Evolutionary conservation across 2,888 invertebrate species (phyloP).

Genomic region (Lamellibrachia columna): DNA sequence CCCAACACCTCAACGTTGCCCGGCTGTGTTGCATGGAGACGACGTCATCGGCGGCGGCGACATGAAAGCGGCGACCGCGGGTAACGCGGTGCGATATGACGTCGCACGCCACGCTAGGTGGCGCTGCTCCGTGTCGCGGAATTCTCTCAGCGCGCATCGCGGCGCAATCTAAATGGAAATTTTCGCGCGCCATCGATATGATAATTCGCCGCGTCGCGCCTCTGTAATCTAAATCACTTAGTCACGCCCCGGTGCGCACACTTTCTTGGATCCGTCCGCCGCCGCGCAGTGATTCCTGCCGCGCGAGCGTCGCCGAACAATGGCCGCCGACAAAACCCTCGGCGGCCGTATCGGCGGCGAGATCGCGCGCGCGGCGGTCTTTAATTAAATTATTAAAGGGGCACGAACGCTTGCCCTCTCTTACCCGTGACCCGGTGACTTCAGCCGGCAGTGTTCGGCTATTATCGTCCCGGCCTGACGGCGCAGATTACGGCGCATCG

Average conservation of each 20-base stretch:
- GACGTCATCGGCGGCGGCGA: background rate
- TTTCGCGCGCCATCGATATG: conserved; percentile 16
- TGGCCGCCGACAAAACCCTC: conserved; percentile 5
- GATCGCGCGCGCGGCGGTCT: conserved; percentile 16
- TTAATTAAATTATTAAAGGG: conserved; percentile 16
- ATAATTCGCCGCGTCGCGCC: background rate
- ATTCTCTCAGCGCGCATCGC: conserved; percentile 8
- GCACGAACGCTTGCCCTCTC: conserved; percentile 4
- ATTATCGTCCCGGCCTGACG: background rate
- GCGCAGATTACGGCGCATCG: background rate
- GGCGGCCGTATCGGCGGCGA: background rate
- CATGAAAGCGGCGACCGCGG: background rate
- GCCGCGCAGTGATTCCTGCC: background rate
- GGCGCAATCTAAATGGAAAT: conserved; percentile 16
- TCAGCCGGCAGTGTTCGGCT: background rate
- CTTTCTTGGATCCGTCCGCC: background rate
- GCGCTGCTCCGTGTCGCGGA: background rate
- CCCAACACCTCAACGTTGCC: background rate
- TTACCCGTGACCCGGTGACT: background rate
- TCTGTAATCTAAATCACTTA: conserved; percentile 16
- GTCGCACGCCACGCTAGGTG: background rate
- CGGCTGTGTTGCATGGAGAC: background rate
- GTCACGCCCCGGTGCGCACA: background rate
- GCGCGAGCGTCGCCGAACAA: background rate
- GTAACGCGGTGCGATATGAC: conserved; percentile 16